phyloP scores from a whole-genome alignment of 2,797 vertebrate species.

The Enteromius mattozi region DNA sequence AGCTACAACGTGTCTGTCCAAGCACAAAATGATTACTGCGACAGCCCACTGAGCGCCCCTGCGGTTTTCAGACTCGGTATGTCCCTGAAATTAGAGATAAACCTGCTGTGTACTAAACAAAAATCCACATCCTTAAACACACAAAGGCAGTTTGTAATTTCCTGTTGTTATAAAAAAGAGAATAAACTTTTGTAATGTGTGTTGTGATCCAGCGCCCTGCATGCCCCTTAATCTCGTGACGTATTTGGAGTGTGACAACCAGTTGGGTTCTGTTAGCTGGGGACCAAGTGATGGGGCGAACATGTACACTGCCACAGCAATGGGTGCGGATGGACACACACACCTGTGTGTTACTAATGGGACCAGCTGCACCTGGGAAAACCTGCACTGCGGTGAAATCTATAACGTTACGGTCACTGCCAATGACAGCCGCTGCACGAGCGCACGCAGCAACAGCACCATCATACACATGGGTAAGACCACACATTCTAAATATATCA shows the following conservation, averaged over 20 bases:
- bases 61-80: conserved; percentile 69
- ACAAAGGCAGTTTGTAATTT: background rate
- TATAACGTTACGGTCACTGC: conserved; percentile 38
- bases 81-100: conserved; percentile 19
- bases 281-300: conserved; percentile 20
- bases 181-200: background rate
- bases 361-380: conserved; percentile 70
- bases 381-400: conserved; percentile 69
- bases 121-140: background rate
- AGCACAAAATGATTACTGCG: conserved; percentile 64
- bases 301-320: conserved; percentile 60
- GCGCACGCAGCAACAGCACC: conserved; percentile 57
- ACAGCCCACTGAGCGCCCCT: conserved; percentile 64
- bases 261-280: conserved; percentile 49
- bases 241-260: conserved; percentile 31
- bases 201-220: conserved; percentile 44
- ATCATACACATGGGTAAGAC: conserved; percentile 68
- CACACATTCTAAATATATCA: conserved; percentile 7
- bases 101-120: background rate
- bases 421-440: conserved; percentile 11
- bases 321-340: conserved; percentile 65
- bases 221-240: conserved; percentile 32
- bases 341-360: conserved; percentile 68
- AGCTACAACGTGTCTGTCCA: conserved; percentile 70
- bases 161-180: background rate